Base-by-base conservation (phyloP, 30 jellyfish, hydroid and myxozoan genomes). In the Euphysa ruthae region DNA sequence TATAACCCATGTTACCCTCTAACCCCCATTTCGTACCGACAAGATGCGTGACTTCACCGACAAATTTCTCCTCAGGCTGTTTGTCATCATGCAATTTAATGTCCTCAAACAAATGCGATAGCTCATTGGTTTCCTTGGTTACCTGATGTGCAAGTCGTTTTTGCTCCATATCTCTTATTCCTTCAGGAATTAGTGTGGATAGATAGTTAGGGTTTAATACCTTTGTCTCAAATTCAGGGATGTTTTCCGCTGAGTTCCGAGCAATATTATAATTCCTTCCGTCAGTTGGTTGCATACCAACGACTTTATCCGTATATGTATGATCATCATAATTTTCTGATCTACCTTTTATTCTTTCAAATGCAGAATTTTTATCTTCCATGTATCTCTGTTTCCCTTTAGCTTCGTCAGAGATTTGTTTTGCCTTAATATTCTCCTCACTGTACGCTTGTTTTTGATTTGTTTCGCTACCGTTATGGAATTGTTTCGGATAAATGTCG, bases 11-110 rank as follows among this genome's bases (percentile, higher is more conserved):
- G 52, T 68, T 43, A 14, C 80, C 80, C 0, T 68, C 50, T 24
- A 68, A 50, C 15, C 80, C 80, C 80, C 80, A 68, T 50, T 68
- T 68, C 1, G 80, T 43, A 16, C 70, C 74, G 44, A 68, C 50
- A 21, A 68, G 32, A 30, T 49, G 69, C 24, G 80, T 30, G 30
- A 43, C 70, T 28, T 68, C 80, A 20, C 80, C 80, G 21, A 68
- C 50, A 26, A 68, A 68, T 43, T 33, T 68, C 34, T 34, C 31
- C 30, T 68, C 80, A 7, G 80, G 80, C 25, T 68, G 69, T 43
- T 49, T 68, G 12, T 30, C 74, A 21, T 68, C 50, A 54, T 68
- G 80, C 13, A 30, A 32, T 29, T 34, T 50, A 10, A 68, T 68
- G 32, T 68, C 80, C 30, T 68, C 49, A 55, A 68, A 68, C 19